These are phyloP conservation scores for Scotopteryx bipunctaria DNA, from an alignment of 2,888 invertebrate genomes.

Conservation along the genomic window DNA sequence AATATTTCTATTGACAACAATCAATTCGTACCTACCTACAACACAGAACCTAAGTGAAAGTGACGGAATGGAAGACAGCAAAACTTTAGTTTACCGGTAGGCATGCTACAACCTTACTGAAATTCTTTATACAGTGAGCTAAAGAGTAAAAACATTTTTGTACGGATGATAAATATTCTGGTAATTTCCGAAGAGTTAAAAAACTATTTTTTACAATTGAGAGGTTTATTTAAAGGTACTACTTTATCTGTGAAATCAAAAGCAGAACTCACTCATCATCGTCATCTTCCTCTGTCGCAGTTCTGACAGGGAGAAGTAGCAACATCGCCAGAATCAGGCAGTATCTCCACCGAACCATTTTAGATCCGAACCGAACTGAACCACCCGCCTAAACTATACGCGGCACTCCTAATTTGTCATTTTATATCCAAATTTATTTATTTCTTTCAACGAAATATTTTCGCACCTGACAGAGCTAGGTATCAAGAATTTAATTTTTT, in stretches of 20 bases:
- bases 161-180: no score
- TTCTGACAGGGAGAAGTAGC: slow-evolving; percentile 58
- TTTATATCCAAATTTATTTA: slow-evolving; percentile 58
- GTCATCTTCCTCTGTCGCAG: slow-evolving; percentile 54
- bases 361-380: slow-evolving; percentile 37
- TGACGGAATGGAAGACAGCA: no score
- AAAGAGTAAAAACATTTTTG: no score
- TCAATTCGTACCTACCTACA: no score
- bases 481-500: slow-evolving; percentile 63
- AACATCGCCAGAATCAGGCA: slow-evolving; percentile 64
- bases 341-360: slow-evolving; percentile 71
- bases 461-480: slow-evolving; percentile 59
- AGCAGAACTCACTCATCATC: slow-evolving; percentile 57
- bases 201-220: no score
- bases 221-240: no score
- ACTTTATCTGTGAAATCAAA: background rate
- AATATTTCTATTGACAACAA: no score
- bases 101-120: no score
- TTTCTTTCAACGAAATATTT: slow-evolving; percentile 46
- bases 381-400: slow-evolving; percentile 44
- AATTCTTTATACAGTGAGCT: no score
- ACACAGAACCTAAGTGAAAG: no score
- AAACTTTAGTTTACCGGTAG: no score
- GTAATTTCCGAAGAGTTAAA: no score
- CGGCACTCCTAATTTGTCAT: slow-evolving; percentile 72